Percentiles rank a stretch among this genome's conserved stretches.
phyloP scores from a whole-genome alignment of 2,888 invertebrate genomes.

The Sarcophaga subvicina region DNA sequence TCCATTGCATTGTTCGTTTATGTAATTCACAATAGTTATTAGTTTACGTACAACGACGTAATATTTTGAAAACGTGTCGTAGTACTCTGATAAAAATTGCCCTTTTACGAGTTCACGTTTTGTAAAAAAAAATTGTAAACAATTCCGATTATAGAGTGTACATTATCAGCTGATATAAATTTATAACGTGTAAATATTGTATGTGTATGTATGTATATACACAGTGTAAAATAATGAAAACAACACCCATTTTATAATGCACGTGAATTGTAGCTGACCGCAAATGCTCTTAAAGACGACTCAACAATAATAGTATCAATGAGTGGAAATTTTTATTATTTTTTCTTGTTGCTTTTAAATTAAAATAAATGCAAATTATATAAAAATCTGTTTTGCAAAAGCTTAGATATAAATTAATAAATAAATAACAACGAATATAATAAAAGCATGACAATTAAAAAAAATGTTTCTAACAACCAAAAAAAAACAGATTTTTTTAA shows the following conservation, averaged over 20 bases:
- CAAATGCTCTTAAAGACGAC: too few species aligned
- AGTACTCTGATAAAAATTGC: not conserved
- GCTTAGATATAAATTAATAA: not conserved
- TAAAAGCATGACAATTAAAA: not conserved
- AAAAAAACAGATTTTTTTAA: not conserved
- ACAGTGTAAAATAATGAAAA: constrained; percentile 4
- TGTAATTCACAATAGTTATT: not conserved
- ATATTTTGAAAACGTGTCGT: constrained; percentile 11
- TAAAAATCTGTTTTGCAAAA: not conserved
- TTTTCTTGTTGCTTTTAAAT: not conserved
- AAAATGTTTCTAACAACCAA: not conserved
- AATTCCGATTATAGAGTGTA: constrained; percentile 3
- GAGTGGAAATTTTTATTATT: constrained; percentile 7
- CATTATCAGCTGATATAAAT: constrained; percentile 28
- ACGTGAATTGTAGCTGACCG: constrained; percentile 43
- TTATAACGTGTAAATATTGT: constrained; percentile 35
- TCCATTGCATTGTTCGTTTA: not conserved
- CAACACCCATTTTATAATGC: constrained; percentile 21
- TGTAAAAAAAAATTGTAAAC: not conserved
- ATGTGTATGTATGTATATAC: constrained; percentile 6
- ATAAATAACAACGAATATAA: too few species aligned
- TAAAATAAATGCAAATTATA: constrained; percentile 14
- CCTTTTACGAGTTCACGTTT: not conserved
- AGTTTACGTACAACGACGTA: not conserved
- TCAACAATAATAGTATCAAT: not conserved